Conservation (phyloP, 2,113 vertebrate genomes). For the Oryzias javanicus region DNA sequence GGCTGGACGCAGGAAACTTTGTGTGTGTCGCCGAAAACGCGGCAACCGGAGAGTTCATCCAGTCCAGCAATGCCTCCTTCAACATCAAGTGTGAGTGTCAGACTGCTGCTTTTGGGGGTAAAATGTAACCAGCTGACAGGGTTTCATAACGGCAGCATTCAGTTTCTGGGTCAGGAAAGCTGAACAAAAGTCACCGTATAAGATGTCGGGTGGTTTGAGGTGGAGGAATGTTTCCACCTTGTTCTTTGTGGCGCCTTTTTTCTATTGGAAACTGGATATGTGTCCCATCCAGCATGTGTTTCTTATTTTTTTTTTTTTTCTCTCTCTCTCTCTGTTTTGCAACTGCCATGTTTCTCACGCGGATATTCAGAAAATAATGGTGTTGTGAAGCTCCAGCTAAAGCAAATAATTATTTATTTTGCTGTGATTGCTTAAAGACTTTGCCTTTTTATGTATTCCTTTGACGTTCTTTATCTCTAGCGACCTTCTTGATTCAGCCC, state of each 20-base stretch:
- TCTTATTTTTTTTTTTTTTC: constrained; percentile 50
- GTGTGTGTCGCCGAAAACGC: constrained; percentile 82
- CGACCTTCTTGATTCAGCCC: constrained; percentile 44
- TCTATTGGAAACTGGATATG: constrained; percentile 63
- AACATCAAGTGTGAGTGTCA: constrained; percentile 96
- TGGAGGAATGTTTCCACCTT: constrained; percentile 66
- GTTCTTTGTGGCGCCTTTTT: constrained; percentile 50
- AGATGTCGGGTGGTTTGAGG: constrained; percentile 54
- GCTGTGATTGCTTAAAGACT: no score
- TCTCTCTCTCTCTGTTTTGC: constrained; percentile 46
- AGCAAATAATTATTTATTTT: no score
- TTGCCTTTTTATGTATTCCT: no score
- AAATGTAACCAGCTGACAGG: constrained; percentile 34
- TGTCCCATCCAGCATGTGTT: constrained; percentile 61
- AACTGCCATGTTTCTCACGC: constrained; percentile 50
- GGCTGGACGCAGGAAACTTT: constrained; percentile 85
- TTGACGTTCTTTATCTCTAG: constrained; percentile 2
- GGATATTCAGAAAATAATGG: constrained; percentile 55
- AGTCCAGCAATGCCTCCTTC: constrained; percentile 87
- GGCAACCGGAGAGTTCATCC: constrained; percentile 72
- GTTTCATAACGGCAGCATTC: constrained; percentile 52
- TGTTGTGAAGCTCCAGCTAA: constrained; percentile 48
- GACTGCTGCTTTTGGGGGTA: constrained; percentile 12
- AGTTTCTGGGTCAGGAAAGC: constrained; percentile 56
- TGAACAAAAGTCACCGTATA: constrained; percentile 56